phyloP scores from a whole-genome alignment of 2,888 invertebrate genomes.

The Argynnis bischoffii region DNA sequence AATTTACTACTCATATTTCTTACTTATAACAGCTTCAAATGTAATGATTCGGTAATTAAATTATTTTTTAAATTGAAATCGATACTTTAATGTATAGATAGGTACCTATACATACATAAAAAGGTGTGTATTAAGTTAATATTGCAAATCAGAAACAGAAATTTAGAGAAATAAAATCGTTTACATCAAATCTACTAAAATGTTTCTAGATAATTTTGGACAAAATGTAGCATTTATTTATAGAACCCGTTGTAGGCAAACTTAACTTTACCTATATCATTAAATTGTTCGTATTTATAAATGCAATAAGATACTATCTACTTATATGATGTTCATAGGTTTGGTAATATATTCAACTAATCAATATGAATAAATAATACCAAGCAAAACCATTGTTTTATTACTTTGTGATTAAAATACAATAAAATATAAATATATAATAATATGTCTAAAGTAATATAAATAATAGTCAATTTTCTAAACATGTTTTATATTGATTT shows the following conservation, averaged over 20 bases:
- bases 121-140: no score
- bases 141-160: neutral
- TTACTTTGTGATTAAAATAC: neutral
- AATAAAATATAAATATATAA: neutral
- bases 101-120: no score
- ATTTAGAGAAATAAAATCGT: neutral
- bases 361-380: constrained; percentile 28
- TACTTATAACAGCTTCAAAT: no score
- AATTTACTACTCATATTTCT: neutral
- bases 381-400: constrained; percentile 7
- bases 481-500: no score
- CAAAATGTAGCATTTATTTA: constrained; percentile 10
- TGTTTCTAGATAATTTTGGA: neutral
- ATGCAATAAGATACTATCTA: constrained; percentile 21
- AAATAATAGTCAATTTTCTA: no score
- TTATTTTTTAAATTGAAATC: no score
- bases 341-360: constrained; percentile 25
- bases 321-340: constrained; percentile 13
- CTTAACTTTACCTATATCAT: constrained; percentile 11
- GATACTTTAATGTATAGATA: no score
- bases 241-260: constrained; percentile 10
- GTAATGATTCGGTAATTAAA: no score
- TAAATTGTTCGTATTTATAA: constrained; percentile 23
- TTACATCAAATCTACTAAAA: neutral
- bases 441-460: no score